Base-by-base conservation (phyloP, 2,888 invertebrate species). In the Drosophila percnosoma region DNA sequence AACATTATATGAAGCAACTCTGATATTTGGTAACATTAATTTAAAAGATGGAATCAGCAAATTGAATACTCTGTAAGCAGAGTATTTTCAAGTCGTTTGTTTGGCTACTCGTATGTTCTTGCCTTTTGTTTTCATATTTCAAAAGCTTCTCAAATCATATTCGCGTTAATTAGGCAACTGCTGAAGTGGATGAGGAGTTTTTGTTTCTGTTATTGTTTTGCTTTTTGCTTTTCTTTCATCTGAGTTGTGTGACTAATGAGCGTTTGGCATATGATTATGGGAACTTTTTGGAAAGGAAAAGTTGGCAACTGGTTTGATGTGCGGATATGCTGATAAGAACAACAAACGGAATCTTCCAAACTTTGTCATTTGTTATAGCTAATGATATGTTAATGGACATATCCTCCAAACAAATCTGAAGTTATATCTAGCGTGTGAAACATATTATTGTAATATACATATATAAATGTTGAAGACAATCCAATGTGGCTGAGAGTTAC, bases 81-180 rank as follows among this genome's bases (percentile, higher is more conserved):
- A 18, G 68, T 45, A 57, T 29, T 33, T 21, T 0, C 0, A 11
- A 48, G 67, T 33, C 54, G 7, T 4, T n/a, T 52, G 10, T 10
- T 27, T 29, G 57, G 15, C 29, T 10, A 13, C 8, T 13, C 8
- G 4, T 5, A 18, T 10, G 10, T 18, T 36, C 51, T 40, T 4
- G 31, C 10, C 1, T 29, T 40, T 42, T 52, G 33, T 45, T 38
- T 42, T 42, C 72, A 31, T 62, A 58, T 31, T 67, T 29, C 48
- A 51, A 53, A 72, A 68, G 62, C 72, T 72, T 61, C 42, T 29
- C 45, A 36, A 64, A 69, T 53, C 55, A 52, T 52, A 60, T 73
- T 80, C 59, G 49, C 66, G 34, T 53, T 85, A 88, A 83, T 88
- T 78, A 71, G 71, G 45, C 70, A 48, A 21, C 59, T 42, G 58